phyloP scores from a whole-genome alignment of 2,888 invertebrate genomes.

The Hoplodrina blanda region DNA sequence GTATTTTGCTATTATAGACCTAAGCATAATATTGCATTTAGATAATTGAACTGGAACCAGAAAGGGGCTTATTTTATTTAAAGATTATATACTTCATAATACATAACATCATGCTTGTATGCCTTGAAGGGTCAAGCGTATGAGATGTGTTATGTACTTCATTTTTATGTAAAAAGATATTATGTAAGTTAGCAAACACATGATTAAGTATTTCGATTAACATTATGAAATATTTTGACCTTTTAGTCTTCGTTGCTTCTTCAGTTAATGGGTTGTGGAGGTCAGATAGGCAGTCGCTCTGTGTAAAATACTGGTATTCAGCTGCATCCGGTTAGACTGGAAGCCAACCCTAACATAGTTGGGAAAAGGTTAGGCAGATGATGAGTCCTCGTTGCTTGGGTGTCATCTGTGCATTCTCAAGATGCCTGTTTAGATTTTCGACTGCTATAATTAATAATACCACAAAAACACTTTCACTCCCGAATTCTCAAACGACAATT shows the following conservation, averaged over 20 bases:
- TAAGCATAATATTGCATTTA: slow-evolving; percentile 81
- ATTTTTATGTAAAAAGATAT: slow-evolving; percentile 4
- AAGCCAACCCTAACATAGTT: no score
- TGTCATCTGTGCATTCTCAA: not conserved
- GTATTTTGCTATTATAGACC: slow-evolving; percentile 75
- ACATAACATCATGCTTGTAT: no score
- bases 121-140: no score
- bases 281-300: no score
- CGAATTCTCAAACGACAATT: no score
- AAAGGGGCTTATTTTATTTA: slow-evolving; percentile 39
- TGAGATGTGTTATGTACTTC: slow-evolving; percentile 2
- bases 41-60: slow-evolving; percentile 44
- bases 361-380: no score
- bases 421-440: not conserved
- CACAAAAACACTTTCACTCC: not conserved
- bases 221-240: not conserved
- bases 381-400: not conserved
- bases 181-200: slow-evolving; percentile 12
- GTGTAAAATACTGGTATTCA: no score
- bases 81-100: slow-evolving; percentile 17
- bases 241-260: no score
- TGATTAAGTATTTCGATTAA: not conserved
- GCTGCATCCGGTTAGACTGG: no score
- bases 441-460: not conserved
- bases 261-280: no score